A percentile compares a stretch with the other conserved stretches of the same genome.
phyloP scores from a whole-genome alignment of 1,140 invertebrate species.

The Drosophila sechellia region DNA sequence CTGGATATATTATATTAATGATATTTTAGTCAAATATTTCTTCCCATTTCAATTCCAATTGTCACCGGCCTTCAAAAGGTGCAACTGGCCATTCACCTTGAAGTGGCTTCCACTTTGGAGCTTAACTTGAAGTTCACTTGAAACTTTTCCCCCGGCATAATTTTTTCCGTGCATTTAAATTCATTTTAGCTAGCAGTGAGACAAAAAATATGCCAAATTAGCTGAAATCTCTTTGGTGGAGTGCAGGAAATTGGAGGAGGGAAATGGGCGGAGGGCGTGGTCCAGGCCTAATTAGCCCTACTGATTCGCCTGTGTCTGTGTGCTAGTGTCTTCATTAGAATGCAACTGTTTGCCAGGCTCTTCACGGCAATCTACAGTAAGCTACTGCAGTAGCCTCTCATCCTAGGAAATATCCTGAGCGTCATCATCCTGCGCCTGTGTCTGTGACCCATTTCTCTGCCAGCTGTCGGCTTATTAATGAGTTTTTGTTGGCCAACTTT shows the following conservation, averaged over 20 bases:
- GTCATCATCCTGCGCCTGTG: slow-evolving; percentile 14
- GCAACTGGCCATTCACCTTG: background rate
- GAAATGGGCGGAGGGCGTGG: background rate
- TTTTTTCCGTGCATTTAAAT: slow-evolving; percentile 46
- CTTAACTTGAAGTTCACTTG: slow-evolving; percentile 31
- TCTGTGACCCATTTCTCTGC: slow-evolving; percentile 58
- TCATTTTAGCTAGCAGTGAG: slow-evolving; percentile 43
- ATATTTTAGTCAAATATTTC: background rate
- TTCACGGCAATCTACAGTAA: slow-evolving; percentile 20
- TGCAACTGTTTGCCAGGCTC: slow-evolving; percentile 66
- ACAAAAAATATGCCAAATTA: slow-evolving; percentile 40
- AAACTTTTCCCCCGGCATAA: slow-evolving; percentile 32
- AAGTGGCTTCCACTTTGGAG: slow-evolving; percentile 12
- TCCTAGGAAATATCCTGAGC: slow-evolving; percentile 21
- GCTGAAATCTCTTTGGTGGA: slow-evolving; percentile 1
- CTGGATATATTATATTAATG: too few relatives aligned
- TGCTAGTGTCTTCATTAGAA: slow-evolving; percentile 68
- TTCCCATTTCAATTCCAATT: background rate
- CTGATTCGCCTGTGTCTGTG: slow-evolving; percentile 27
- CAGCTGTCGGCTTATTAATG: slow-evolving; percentile 73
- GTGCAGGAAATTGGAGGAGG: background rate
- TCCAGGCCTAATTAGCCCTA: slow-evolving; percentile 54
- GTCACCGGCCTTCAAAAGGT: background rate
- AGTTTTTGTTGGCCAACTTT: slow-evolving; percentile 61
- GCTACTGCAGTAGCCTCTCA: slow-evolving; percentile 2